Evolutionary conservation across 2,888 invertebrate species (phyloP), one percentile per base, ranked within the genome.

Genomic region (Blera fallax): DNA sequence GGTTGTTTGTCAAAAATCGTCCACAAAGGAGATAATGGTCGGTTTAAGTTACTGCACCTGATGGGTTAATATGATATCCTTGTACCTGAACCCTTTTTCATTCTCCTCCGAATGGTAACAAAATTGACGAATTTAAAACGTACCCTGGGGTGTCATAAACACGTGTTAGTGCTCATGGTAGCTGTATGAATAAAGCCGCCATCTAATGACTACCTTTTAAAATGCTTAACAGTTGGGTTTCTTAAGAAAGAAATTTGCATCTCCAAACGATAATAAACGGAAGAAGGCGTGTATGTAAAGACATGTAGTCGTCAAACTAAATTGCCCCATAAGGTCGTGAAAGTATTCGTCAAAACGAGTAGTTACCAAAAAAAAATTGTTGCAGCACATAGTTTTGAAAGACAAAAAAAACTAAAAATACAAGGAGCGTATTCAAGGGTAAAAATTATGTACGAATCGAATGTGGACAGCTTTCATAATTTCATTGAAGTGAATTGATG

Each of bases 101-200:
- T 40, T 10, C 6, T 18, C 21, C 69, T 48, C 18, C 54, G 14
- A 60, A 69, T 74, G 48, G 50, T 27, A 52, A 50, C 45, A 52
- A 60, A 79, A 76, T 73, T 84, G 84, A 76, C 58, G 84, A 74
- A 64, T 65, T 70, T 29, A 70, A 65, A 40, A 62, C n/a, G 73
- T 48, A 70, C 84, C 84, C 84, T 50, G 52, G 84, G 84, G 84
- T 84, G 84, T 79, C 58, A 76, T 79, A 76, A 84, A 70, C 73
- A 84, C 74, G 74, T 79, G 73, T 74, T 83, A 32, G 40, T 29
- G 54, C 52, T 24, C 24, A 18, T 60, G 73, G 45, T 67, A 62
- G 27, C 14, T 29, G 8, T 32, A 24, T 79, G 54, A 16, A 54
- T 48, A 21, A 48, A 43, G 40, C 69, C 32, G 37, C 62, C 56